These are phyloP conservation scores for Catharus fuscescens DNA, from an alignment of 2,113 vertebrate species.

Conservation along the genomic window DNA sequence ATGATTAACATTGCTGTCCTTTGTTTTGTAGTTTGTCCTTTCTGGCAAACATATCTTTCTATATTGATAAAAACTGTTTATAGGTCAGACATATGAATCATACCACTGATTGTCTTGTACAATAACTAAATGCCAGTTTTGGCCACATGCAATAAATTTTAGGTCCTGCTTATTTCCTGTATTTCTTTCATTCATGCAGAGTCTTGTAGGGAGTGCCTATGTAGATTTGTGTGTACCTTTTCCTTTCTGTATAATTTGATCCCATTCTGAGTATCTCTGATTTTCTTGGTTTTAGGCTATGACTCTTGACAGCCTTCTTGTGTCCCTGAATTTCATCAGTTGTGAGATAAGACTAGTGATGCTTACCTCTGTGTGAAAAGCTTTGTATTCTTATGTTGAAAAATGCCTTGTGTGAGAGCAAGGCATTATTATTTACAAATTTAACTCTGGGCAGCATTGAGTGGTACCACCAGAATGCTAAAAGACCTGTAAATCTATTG, in stretches of 20 bases:
- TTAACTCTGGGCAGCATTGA: not conserved
- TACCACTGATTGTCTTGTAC: not conserved
- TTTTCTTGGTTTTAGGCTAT: not conserved
- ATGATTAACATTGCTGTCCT: not conserved
- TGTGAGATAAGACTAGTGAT: not conserved
- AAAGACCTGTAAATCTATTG: not conserved
- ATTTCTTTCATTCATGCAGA: not conserved
- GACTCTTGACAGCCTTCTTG: not conserved
- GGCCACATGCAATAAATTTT: not conserved
- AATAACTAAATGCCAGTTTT: not conserved
- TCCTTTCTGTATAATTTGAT: not conserved
- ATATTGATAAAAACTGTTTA: not conserved
- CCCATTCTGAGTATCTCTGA: not conserved
- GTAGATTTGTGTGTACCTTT: not conserved
- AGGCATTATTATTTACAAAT: not conserved
- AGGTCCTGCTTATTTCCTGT: not conserved
- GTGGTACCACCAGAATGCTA: not conserved
- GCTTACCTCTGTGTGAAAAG: not conserved
- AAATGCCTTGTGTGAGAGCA: not conserved
- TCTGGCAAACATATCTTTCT: not conserved
- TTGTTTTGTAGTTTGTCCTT: not conserved
- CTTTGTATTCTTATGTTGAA: not conserved
- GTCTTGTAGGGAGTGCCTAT: not conserved
- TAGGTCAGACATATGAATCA: not conserved
- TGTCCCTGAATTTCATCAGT: not conserved